A percentile compares a stretch with the other conserved stretches of the same genome.
Conservation (phyloP, 2,113 vertebrate genomes). For the Ursus arctos region DNA sequence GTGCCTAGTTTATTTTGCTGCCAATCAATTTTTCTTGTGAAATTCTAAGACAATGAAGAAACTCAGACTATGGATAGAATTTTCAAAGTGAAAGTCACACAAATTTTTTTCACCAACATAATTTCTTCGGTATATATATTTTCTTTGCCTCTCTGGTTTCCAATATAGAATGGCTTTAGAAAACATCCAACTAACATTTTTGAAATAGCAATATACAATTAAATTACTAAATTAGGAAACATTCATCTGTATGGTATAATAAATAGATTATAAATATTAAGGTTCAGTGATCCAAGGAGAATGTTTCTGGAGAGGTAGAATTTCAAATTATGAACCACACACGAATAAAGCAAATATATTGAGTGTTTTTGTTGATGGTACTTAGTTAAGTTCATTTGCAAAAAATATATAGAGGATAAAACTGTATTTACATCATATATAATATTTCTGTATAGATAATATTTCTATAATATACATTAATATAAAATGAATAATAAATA, state of each 20-base stretch:
- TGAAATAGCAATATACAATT: background rate
- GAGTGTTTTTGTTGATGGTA: background rate
- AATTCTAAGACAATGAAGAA: background rate
- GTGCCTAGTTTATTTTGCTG: background rate
- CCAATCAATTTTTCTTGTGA: background rate
- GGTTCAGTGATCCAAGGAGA: background rate
- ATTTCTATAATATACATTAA: background rate
- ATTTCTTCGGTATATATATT: background rate
- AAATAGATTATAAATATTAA: background rate
- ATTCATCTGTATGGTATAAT: background rate
- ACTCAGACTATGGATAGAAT: background rate
- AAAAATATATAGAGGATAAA: background rate
- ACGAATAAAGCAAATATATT: background rate
- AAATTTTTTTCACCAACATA: background rate
- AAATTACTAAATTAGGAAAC: background rate
- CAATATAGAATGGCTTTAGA: background rate
- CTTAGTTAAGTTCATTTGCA: background rate
- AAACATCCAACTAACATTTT: background rate
- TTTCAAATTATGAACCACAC: background rate
- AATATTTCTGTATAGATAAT: background rate
- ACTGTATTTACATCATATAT: background rate
- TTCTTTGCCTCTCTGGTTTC: background rate
- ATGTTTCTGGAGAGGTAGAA: background rate
- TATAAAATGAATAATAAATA: slow-evolving; percentile 33
- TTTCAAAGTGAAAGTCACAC: background rate